phyloP scores from a whole-genome alignment of 2,888 invertebrate genomes.

The Trachelus iudaicus region DNA sequence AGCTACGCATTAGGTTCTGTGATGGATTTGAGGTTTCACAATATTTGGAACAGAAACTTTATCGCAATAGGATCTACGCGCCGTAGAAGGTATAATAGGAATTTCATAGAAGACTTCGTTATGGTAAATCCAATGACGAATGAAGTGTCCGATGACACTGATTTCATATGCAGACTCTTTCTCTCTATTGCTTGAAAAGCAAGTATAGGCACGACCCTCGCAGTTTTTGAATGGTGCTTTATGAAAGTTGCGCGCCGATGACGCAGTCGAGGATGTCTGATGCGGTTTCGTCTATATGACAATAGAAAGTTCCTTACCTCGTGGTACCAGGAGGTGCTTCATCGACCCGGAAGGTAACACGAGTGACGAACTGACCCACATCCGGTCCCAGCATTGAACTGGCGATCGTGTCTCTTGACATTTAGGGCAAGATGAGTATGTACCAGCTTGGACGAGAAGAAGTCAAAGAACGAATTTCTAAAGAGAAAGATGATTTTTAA shows the following conservation, averaged over 20 bases:
- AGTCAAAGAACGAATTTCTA: neutral
- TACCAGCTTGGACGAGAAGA: neutral
- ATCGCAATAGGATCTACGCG: neutral
- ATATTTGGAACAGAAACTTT: neutral
- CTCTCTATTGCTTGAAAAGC: neutral
- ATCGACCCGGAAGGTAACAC: conserved; percentile 60
- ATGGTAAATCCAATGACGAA: neutral
- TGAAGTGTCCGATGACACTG: neutral
- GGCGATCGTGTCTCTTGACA: conserved; percentile 4
- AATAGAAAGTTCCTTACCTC: conserved; percentile 52
- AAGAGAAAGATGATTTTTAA: neutral
- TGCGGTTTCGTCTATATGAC: conserved; percentile 34
- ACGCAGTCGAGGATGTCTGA: conserved; percentile 20
- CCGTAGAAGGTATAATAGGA: neutral
- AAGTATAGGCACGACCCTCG: neutral
- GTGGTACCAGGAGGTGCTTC: conserved; percentile 28
- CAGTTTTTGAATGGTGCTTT: neutral
- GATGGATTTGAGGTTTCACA: neutral
- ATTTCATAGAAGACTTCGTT: neutral
- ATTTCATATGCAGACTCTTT: neutral
- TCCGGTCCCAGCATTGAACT: conserved; percentile 32
- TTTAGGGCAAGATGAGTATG: neutral
- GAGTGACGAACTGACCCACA: conserved; percentile 58
- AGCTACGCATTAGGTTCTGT: neutral
- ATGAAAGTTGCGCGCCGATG: conserved; percentile 22